A percentile compares a stretch with the other conserved stretches of the same genome.
Conservation (phyloP, 1,140 invertebrate genomes). For the Zophobas atratus region DNA sequence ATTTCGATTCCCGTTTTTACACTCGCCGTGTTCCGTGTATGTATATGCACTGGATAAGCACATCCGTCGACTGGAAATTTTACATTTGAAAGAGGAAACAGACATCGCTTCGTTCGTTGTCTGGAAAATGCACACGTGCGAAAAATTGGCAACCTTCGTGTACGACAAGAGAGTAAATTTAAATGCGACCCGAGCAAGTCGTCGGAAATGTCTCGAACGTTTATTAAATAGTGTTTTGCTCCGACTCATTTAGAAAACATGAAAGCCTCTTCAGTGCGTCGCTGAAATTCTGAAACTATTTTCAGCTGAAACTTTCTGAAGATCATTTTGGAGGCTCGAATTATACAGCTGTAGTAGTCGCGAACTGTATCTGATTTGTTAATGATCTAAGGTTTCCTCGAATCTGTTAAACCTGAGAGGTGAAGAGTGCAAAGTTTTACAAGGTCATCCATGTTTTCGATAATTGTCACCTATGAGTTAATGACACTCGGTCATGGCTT, state of each 20-base stretch:
- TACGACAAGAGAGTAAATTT: conserved; percentile 15
- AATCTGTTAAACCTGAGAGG: too few species aligned
- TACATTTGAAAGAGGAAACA: conserved; percentile 11
- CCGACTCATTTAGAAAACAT: too few species aligned
- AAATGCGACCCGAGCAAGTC: neutral
- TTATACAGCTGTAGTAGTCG: too few species aligned
- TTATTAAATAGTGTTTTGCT: neutral
- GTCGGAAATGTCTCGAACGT: conserved; percentile 6
- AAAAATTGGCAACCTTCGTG: conserved; percentile 50
- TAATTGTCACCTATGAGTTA: too few species aligned
- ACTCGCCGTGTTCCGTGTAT: neutral
- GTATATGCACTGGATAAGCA: neutral
- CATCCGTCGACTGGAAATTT: conserved; percentile 3
- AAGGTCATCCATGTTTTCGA: too few species aligned
- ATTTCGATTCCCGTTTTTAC: neutral
- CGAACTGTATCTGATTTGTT: too few species aligned
- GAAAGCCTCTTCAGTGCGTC: too few species aligned
- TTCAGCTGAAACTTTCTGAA: neutral
- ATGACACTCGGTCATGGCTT: too few species aligned
- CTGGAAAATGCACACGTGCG: conserved; percentile 51
- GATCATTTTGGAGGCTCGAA: too few species aligned
- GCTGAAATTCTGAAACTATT: too few species aligned
- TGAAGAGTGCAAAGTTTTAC: too few species aligned
- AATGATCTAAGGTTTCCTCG: too few species aligned
- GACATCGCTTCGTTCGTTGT: conserved; percentile 30